Evolutionary conservation across 1,140 invertebrate genomes (phyloP).

Genomic region (Dendroctonus valens): DNA sequence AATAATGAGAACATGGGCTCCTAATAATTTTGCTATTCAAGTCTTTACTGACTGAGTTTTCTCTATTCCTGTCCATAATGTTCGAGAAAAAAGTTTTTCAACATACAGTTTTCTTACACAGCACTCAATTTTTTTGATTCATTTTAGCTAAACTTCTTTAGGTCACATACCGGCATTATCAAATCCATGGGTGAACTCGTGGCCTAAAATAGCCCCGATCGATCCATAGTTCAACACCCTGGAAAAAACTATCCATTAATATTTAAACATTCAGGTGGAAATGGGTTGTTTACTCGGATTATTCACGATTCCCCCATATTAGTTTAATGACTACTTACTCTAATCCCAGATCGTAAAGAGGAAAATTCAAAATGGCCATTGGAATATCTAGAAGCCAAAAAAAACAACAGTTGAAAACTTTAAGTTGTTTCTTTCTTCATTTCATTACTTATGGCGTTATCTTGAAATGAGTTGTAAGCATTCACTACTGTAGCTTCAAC

Average conservation of each 20-base stretch:
- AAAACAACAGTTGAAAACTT: conserved; percentile 7
- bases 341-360: conserved; percentile 66
- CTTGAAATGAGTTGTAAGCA: conserved; percentile 69
- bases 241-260: conserved; percentile 25
- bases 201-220: conserved; percentile 76
- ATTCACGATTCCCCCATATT: too few relatives aligned
- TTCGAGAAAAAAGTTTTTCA: too few relatives aligned
- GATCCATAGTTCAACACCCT: conserved; percentile 82
- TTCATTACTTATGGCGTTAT: conserved; percentile 72
- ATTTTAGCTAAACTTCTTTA: conserved; percentile 4
- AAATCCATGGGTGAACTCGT: conserved; percentile 85
- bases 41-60: too few relatives aligned
- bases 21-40: too few relatives aligned
- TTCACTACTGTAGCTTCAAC: conserved; percentile 72
- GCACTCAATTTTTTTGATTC: background rate
- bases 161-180: conserved; percentile 65
- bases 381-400: conserved; percentile 64
- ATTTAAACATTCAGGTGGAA: conserved; percentile 5
- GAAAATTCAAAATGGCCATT: conserved; percentile 71
- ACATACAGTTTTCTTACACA: too few relatives aligned
- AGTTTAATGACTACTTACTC: conserved; percentile 49
- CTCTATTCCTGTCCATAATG: too few relatives aligned
- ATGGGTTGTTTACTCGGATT: too few relatives aligned
- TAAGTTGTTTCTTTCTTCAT: conserved; percentile 6
- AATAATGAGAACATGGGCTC: too few relatives aligned